Evolutionary conservation across 1,140 invertebrate genomes (phyloP).

Genomic region (Ladona fulva): DNA sequence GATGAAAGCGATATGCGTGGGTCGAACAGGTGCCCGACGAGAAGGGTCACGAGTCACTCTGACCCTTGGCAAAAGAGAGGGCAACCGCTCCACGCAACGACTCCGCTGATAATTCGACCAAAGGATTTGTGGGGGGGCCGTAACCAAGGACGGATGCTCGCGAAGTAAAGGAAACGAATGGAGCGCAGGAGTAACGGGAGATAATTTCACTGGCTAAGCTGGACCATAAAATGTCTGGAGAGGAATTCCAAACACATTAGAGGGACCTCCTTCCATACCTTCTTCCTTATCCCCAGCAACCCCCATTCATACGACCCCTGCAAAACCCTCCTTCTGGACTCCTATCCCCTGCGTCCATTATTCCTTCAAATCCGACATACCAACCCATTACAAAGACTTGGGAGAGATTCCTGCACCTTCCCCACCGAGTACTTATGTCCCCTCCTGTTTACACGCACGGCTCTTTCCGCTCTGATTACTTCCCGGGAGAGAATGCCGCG

Average conservation of each 20-base stretch:
- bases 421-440: not conserved
- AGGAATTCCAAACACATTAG: slow-evolving; percentile 2
- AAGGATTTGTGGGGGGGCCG: not conserved
- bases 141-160: not conserved
- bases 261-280: not conserved
- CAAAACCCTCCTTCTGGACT: no score
- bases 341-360: not conserved
- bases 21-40: no score
- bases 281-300: not conserved
- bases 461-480: no score
- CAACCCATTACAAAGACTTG: not conserved
- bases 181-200: not conserved
- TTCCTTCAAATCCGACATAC: slow-evolving; percentile 1
- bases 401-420: not conserved
- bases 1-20: no score
- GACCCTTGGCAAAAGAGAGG: no score
- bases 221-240: not conserved
- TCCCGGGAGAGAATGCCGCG: no score
- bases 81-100: not conserved
- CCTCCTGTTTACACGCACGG: no score
- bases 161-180: not conserved
- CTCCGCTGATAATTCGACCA: not conserved
- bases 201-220: slow-evolving; percentile 9
- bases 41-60: no score
- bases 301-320: not conserved